Base-by-base conservation (phyloP, 2,113 vertebrate species). In the Verasper variegatus region DNA sequence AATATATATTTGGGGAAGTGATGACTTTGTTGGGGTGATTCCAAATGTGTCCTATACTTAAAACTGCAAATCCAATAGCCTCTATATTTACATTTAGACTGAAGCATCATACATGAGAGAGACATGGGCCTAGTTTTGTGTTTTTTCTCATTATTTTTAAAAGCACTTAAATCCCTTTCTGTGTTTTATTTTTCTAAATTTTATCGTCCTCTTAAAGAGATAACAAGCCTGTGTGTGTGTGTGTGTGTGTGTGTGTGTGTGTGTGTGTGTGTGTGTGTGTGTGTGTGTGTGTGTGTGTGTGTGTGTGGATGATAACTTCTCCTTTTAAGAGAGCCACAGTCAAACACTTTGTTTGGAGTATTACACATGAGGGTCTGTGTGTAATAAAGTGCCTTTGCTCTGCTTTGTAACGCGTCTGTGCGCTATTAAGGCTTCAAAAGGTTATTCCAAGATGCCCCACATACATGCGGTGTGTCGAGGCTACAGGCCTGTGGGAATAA, bases 401-500 rank as follows among this genome's bases (percentile, higher is more conserved):
- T 56, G 18, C 85, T 88, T 82, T 76, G 65, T 73, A 76, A 72
- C 42, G 13, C 59, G 54, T 52, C 78, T 83, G 37, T 79, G 76
- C 63, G 71, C 68, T 64, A 3, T 62, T 27, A 74, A 51, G 79
- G 40, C 79, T 82, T 84, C 61, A 80, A 80, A 54, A 68, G 23
- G 63, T 84, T 76, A 67, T 49, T 69, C 63, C 71, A 78, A 79
- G 84, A 60, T 71, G 65, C 62, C 76, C 75, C 60, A 78, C 78
- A 86, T 85, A 24, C 52, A 71, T 63, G 40, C 31, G 27, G 20
- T 26, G 63, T 73, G 52, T 54, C 18, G 26, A 65, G 58, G 56
- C 62, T 63, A 45, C 37, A 68, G 23, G 62, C 78, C 67, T 66
- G 55, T 64, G 81, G 81, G 86, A 81, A 72, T 87, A 79, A 71